These are phyloP conservation scores for Drosophila pallidifrons DNA, from an alignment of 1,140 invertebrate species.

Conservation along the genomic window DNA sequence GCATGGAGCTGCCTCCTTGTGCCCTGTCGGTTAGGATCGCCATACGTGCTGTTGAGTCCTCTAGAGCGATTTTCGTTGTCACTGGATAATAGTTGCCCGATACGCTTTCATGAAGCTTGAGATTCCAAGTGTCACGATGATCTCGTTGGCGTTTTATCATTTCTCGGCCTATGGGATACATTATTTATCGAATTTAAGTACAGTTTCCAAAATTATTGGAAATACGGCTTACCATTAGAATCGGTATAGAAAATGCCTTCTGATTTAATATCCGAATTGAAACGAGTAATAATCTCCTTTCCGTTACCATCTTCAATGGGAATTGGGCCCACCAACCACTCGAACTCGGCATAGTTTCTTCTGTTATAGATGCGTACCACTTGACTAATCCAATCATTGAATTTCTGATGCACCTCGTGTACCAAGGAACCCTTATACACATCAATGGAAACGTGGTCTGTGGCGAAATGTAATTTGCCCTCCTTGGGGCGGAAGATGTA, in stretches of 20 bases:
- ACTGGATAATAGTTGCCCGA: constrained; percentile 97
- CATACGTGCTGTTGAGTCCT: constrained; percentile 85
- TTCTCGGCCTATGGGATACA: constrained; percentile 88
- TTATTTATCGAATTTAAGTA: background rate
- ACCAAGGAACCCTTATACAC: constrained; percentile 89
- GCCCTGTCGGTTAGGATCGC: constrained; percentile 93
- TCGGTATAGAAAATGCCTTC: constrained; percentile 95
- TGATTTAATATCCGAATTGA: constrained; percentile 88
- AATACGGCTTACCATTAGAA: constrained; percentile 88
- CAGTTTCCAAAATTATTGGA: background rate
- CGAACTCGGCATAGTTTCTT: constrained; percentile 91
- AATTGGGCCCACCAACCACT: constrained; percentile 98
- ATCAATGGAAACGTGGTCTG: constrained; percentile 84
- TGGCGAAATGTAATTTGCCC: constrained; percentile 61
- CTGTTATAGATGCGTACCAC: constrained; percentile 91
- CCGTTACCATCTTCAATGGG: constrained; percentile 91
- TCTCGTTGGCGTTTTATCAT: constrained; percentile 91
- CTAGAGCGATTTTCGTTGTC: constrained; percentile 92
- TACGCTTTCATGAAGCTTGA: constrained; percentile 55
- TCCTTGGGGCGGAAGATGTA: constrained; percentile 93
- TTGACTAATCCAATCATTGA: constrained; percentile 92
- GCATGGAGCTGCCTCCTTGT: constrained; percentile 94
- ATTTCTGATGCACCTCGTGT: constrained; percentile 92
- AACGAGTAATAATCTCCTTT: constrained; percentile 94
- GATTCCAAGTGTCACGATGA: constrained; percentile 86